Conservation (phyloP, 2,113 vertebrate genomes). For the Perca flavescens region DNA sequence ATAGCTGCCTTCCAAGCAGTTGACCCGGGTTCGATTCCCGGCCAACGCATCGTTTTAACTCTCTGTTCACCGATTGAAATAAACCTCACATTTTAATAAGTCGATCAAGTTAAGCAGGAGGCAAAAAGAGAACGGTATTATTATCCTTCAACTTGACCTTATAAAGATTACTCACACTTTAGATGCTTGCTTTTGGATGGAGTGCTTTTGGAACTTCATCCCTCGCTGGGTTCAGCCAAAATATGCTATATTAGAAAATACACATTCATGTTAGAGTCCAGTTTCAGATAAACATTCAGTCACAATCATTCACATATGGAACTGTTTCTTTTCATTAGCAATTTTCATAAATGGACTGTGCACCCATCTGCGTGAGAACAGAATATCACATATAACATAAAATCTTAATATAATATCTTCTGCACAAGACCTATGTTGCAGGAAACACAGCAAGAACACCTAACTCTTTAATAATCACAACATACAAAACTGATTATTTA, state of each 20-base stretch:
- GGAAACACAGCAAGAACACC: no score
- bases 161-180: neutral
- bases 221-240: no score
- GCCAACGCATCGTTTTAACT: slow-evolving; percentile 65
- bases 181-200: neutral
- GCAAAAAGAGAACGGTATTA: no score
- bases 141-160: neutral
- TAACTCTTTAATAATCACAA: no score
- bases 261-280: neutral
- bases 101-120: no score
- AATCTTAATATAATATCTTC: no score
- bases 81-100: no score
- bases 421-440: no score
- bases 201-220: neutral
- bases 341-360: neutral
- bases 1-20: slow-evolving; percentile 87
- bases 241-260: neutral
- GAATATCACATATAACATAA: no score
- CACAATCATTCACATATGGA: neutral
- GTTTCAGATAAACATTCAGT: neutral
- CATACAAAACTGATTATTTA: no score
- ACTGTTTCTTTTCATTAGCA: no score
- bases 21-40: slow-evolving; percentile 86
- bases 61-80: no score
- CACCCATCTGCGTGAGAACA: neutral